These are phyloP conservation scores for Eucidaris tribuloides DNA, from an alignment of 35 echinoderm and acorn worm genomes.

Conservation along the genomic window DNA sequence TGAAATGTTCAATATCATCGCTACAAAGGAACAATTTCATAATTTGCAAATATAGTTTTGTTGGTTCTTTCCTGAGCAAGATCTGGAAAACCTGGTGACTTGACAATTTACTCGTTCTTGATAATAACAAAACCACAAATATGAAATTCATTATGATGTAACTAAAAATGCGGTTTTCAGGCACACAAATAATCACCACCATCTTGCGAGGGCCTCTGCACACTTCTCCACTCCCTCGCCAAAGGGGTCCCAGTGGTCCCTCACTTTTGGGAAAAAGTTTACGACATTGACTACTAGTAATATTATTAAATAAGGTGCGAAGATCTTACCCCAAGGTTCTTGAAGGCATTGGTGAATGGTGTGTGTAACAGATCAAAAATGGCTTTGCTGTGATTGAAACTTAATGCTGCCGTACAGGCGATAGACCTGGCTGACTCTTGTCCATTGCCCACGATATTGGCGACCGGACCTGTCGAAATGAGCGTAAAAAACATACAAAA, in stretches of 20 bases:
- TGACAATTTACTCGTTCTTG: too few species aligned
- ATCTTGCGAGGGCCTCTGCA: too few species aligned
- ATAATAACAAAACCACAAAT: too few species aligned
- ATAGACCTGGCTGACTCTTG: slow-evolving; percentile 74
- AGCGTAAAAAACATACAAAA: background rate
- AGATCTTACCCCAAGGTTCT: slow-evolving; percentile 44
- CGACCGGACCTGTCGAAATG: slow-evolving; percentile 47
- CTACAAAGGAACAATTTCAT: too few species aligned
- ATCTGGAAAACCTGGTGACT: too few species aligned
- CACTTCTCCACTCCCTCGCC: background rate
- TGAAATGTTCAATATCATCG: too few species aligned
- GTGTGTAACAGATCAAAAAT: slow-evolving; percentile 57
- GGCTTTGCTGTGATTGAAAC: slow-evolving; percentile 78
- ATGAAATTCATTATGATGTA: too few species aligned
- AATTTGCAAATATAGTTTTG: too few species aligned
- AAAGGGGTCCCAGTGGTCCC: background rate
- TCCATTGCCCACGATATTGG: slow-evolving; percentile 55
- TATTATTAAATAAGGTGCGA: background rate
- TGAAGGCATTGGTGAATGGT: slow-evolving; percentile 72
- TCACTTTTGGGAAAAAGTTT: background rate
- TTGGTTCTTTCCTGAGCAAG: too few species aligned
- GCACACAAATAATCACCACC: too few species aligned
- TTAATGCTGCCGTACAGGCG: slow-evolving; percentile 61
- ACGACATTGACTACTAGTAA: background rate
- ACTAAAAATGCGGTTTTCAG: too few species aligned